These are phyloP conservation scores for Dendroctonus ponderosae DNA, from an alignment of 1,140 invertebrate genomes.

Conservation along the genomic window DNA sequence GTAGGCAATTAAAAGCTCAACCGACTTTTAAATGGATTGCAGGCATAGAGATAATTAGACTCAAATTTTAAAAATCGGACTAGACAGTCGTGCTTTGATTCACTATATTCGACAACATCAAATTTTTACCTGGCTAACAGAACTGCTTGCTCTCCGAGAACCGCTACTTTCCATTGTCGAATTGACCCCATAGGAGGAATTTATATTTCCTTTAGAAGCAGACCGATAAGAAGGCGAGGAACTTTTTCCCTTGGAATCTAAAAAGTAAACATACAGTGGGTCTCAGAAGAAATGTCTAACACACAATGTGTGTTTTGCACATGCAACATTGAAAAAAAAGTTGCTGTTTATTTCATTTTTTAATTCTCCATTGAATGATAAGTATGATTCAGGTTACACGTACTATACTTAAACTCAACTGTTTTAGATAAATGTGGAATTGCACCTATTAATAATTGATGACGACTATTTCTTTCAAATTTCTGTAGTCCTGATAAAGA, in stretches of 20 bases:
- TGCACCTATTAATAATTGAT: no score
- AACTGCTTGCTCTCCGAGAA: slow-evolving; percentile 68
- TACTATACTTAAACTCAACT: no score
- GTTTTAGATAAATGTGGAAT: no score
- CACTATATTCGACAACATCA: not conserved
- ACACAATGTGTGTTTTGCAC: not conserved
- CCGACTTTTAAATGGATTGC: no score
- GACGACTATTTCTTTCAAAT: no score
- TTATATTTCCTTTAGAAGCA: slow-evolving; percentile 54
- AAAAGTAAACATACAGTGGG: slow-evolving; percentile 23
- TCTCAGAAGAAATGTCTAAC: not conserved
- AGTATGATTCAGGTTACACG: no score
- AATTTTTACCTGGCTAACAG: slow-evolving; percentile 65
- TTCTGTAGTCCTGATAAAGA: no score
- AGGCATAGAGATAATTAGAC: no score
- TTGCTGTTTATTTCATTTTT: not conserved
- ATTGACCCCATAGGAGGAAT: slow-evolving; percentile 54
- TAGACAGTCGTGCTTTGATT: no score
- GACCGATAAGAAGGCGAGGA: slow-evolving; percentile 62
- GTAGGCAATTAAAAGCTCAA: no score
- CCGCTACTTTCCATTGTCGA: slow-evolving; percentile 58
- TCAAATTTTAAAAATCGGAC: no score
- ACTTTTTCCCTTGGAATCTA: slow-evolving; percentile 53
- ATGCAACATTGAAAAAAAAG: not conserved
- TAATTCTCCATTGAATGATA: no score